Evolutionary conservation across 2,113 vertebrate species (phyloP).

Genomic region (Myocastor coypus): DNA sequence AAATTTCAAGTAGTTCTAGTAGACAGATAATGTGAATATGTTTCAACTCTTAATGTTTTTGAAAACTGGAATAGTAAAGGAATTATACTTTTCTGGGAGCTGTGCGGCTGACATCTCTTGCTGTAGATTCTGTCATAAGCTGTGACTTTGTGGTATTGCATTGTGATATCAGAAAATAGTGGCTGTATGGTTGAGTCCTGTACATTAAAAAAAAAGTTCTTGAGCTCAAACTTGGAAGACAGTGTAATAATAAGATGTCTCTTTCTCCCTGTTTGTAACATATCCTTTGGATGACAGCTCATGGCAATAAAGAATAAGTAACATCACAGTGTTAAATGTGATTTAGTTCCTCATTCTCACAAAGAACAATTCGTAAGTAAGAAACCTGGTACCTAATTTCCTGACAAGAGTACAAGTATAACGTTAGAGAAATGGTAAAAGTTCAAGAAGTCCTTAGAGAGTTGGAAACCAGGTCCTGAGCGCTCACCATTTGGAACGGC

Average conservation of each 20-base stretch:
- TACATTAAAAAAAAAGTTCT: not conserved
- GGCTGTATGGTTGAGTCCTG: not conserved
- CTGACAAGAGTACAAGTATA: not conserved
- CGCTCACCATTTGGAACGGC: conserved; percentile 93
- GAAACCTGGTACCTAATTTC: not conserved
- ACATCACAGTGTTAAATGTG: not conserved
- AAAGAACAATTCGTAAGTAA: conserved; percentile 12
- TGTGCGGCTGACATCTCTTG: not conserved
- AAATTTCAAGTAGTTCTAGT: not conserved
- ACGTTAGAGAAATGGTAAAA: not conserved
- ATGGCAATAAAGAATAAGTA: not conserved
- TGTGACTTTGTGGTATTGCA: not conserved
- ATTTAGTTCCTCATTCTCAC: conserved; percentile 26
- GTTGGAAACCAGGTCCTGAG: not conserved
- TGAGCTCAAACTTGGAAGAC: not conserved
- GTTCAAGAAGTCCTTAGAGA: not conserved
- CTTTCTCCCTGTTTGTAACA: not conserved
- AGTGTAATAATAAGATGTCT: not conserved
- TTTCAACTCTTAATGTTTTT: not conserved
- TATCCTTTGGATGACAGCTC: not conserved
- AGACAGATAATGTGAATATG: not conserved
- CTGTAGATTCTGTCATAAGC: not conserved
- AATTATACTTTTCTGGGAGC: not conserved
- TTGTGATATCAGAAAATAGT: not conserved
- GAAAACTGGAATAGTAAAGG: not conserved